Conservation (phyloP, 2,797 vertebrate species). For the Sebastes hubbsi region DNA sequence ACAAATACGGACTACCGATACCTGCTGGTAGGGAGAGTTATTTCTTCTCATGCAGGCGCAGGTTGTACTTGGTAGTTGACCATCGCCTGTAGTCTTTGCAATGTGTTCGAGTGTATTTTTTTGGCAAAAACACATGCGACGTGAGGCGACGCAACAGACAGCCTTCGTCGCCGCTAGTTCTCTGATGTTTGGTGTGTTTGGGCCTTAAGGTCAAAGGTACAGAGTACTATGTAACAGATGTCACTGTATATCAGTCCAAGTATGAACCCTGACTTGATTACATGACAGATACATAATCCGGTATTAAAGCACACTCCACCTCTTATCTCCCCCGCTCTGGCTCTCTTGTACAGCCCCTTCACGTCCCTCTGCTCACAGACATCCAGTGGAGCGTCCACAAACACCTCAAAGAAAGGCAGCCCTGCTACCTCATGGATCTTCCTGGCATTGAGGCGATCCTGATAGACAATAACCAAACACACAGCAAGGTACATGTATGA, state of each 20-base stretch:
- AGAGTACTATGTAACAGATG: background rate
- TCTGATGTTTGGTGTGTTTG: too few relatives aligned
- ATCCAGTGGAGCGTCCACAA: conserved; percentile 95
- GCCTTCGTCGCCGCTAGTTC: too few relatives aligned
- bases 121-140: too few relatives aligned
- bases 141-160: too few relatives aligned
- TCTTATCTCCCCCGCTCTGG: conserved; percentile 97
- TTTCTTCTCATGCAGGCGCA: too few relatives aligned
- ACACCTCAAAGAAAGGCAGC: conserved; percentile 97
- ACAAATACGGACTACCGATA: too few relatives aligned
- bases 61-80: too few relatives aligned
- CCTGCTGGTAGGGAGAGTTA: too few relatives aligned
- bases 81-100: too few relatives aligned
- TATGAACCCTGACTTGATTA: background rate
- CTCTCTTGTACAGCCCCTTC: conserved; percentile 97
- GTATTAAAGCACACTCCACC: conserved; percentile 72
- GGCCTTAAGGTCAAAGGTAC: background rate
- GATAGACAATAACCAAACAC: background rate
- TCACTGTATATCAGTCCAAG: background rate
- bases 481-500: background rate
- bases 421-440: conserved; percentile 94
- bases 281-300: background rate
- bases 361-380: conserved; percentile 98
- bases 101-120: too few relatives aligned
- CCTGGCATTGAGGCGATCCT: conserved; percentile 97